Evolutionary conservation across 2,797 vertebrate species (phyloP), one percentile per base, ranked within the genome.

Genomic region (Falco peregrinus): DNA sequence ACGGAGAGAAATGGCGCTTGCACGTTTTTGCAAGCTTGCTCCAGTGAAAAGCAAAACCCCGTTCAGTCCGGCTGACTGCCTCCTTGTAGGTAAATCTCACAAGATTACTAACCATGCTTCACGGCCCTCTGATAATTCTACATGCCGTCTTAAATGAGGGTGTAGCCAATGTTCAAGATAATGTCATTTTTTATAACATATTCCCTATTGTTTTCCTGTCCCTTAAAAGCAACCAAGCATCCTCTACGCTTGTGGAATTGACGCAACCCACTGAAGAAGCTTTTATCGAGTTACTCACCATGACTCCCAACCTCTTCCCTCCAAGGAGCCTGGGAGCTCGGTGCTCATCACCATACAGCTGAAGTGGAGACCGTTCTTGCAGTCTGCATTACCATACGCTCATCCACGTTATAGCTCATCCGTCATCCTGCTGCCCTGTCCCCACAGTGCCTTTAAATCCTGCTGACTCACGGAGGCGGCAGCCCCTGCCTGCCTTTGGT

Each of bases 251-350:
- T 94, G 74, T 64, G 65, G 89, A 96, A 92, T 7, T 83, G 69
- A 84, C 3, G 17, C 65, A 96, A 92, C 84, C 35, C 92, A 92
- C 92, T 93, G 94, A 93, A 94, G 90, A 91, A 92, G 95, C 91
- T 96, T 96, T 95, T 95, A 97, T 93, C 2, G 24, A 96, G 94
- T 97, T 95, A 93, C 87, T 94, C 94, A 96, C 94, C 63, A 73
- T 94, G 93, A 96, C 92, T 97, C 95, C 96, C 96, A 86, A 70
- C 93, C 92, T 96, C 82, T 95, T 90, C 83, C 87, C 96, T 95
- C 95, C 83, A 67, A 96, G 94, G 93, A 93, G 92, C 87, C 80
- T 3, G 7, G 59, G 75, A 96, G 76, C 92, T 96, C 92, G 59
- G 79, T 0, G 0, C 87, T 95, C 95, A 92, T 95, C 89, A 75